Evolutionary conservation across 2,797 vertebrate genomes (phyloP).

Genomic region (Channallabes apus): DNA sequence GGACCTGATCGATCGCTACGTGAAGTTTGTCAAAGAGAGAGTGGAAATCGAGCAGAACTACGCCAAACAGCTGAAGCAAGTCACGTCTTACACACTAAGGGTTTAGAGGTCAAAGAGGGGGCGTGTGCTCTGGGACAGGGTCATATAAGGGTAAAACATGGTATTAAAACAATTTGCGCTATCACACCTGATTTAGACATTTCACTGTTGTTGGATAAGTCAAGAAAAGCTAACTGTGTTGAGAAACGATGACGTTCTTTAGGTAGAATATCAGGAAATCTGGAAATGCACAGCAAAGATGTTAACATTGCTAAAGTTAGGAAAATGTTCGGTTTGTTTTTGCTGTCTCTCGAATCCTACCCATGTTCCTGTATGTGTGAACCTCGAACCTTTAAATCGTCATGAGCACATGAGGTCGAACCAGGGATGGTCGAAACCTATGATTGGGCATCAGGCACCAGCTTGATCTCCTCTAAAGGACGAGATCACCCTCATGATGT

Average conservation of each 20-base stretch:
- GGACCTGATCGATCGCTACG: slow-evolving; percentile 90
- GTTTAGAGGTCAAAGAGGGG: too few relatives aligned
- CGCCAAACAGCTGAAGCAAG: slow-evolving; percentile 91
- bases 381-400: too few relatives aligned
- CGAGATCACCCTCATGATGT: too few relatives aligned
- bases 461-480: too few relatives aligned
- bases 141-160: neutral
- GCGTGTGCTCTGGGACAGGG: neutral
- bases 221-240: neutral
- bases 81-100: neutral
- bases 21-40: slow-evolving; percentile 95
- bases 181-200: neutral
- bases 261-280: neutral
- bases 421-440: too few relatives aligned
- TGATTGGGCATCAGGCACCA: too few relatives aligned
- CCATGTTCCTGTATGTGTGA: too few relatives aligned
- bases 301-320: neutral
- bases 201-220: too few relatives aligned
- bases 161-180: neutral
- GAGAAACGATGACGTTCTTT: neutral
- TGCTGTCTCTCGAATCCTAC: too few relatives aligned
- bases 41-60: slow-evolving; percentile 92
- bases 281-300: neutral
- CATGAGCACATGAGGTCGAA: too few relatives aligned
- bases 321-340: neutral